Evolutionary conservation across 2,113 vertebrate genomes (phyloP), one percentile per base, ranked within the genome.

Genomic region (Synchiropus splendidus): DNA sequence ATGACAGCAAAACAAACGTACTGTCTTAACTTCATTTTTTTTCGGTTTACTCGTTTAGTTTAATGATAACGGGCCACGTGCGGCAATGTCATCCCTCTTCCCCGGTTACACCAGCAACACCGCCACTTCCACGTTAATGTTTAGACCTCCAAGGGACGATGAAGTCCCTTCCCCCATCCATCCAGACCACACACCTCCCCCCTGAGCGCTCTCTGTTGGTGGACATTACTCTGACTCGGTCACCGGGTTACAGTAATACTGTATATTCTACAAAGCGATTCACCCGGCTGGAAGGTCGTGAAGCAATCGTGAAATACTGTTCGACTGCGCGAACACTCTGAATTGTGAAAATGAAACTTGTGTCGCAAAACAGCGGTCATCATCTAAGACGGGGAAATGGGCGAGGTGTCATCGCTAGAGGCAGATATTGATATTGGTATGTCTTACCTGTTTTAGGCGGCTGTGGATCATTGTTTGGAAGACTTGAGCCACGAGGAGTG

Each of bases 401-500:
- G 31, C 2, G 12, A n/a, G n/a, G n/a, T n/a, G n/a, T n/a, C n/a
- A n/a, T n/a, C n/a, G n/a, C n/a, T n/a, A n/a, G n/a, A n/a, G n/a
- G n/a, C n/a, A n/a, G n/a, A n/a, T n/a, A n/a, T n/a, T n/a, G n/a
- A n/a, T n/a, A n/a, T n/a, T n/a, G n/a, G n/a, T n/a, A n/a, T 6
- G 34, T 2, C 78, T 77, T 31, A 87, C 86, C 82, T 86, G 74
- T 69, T 87, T 87, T 42, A 87, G 50, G 38, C 85, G 74, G 51
- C 66, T 81, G 42, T 85, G 66, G 10, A 87, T 86, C 75, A 84
- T 66, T 32, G 85, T 87, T 65, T 86, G 86, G 67, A 86, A 87
- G 79, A 86, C 83, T 63, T 87, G 86, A 61, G 78, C 83, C 66
- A 86, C 78, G 32, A 86, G 66, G 67, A 87, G 66, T 56, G 80